These are phyloP conservation scores for Caenorhabditis macrosperma DNA, from an alignment of 2,888 invertebrate species.

Conservation along the genomic window DNA sequence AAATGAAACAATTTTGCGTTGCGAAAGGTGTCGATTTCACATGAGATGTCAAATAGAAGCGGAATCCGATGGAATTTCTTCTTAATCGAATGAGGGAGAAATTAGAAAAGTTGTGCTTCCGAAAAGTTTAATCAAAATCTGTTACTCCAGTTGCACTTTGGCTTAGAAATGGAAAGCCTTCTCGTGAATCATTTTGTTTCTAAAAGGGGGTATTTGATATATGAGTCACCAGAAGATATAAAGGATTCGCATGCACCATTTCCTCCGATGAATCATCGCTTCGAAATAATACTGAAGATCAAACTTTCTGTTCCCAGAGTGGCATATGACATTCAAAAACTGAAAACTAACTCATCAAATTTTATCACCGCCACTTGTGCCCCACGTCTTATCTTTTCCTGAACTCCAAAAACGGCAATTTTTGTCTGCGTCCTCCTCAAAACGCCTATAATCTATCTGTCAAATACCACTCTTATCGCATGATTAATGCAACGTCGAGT, in stretches of 20 bases:
- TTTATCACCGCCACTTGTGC: constrained; percentile 2
- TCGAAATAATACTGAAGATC: constrained; percentile 21
- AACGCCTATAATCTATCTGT: constrained; percentile 53
- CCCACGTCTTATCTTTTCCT: not conserved
- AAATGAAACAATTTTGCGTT: no score
- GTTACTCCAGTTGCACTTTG: no score
- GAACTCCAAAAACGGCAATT: not conserved
- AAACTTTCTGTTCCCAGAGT: not conserved
- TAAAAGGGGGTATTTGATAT: not conserved
- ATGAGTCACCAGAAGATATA: constrained; percentile 34
- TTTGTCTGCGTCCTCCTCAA: not conserved
- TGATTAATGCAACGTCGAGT: constrained; percentile 56
- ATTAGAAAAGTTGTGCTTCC: no score
- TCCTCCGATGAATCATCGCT: constrained; percentile 16
- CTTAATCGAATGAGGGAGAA: no score
- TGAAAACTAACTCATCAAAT: constrained; percentile 22
- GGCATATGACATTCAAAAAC: constrained; percentile 12
- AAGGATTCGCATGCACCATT: constrained; percentile 25
- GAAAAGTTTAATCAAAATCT: no score
- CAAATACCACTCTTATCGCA: constrained; percentile 45
- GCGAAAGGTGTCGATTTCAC: no score
- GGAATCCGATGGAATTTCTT: no score
- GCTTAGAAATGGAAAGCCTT: no score
- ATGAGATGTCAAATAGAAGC: no score
- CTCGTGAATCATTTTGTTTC: no score